Percentiles rank a stretch among this genome's conserved stretches.
Conservation (phyloP, 2,113 vertebrate species). For the Blennius ocellaris region DNA sequence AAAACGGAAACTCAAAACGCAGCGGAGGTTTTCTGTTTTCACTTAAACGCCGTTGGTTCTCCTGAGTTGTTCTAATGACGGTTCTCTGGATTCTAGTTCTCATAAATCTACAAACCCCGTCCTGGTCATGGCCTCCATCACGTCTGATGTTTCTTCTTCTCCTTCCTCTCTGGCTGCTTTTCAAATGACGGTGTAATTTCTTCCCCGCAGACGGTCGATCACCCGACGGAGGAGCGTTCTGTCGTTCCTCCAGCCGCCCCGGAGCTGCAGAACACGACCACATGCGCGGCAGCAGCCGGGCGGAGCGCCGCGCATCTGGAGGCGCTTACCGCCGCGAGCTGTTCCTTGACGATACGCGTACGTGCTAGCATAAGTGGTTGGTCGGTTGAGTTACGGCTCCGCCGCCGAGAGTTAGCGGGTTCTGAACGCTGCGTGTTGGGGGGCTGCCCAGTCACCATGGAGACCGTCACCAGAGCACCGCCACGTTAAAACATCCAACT, state of each 20-base stretch:
- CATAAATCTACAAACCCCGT: too few species aligned
- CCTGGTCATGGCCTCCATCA: not conserved
- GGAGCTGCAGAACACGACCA: conserved; percentile 57
- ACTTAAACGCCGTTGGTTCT: too few species aligned
- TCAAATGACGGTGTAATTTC: conserved; percentile 56
- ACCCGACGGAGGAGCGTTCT: conserved; percentile 3
- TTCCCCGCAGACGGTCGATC: conserved; percentile 53
- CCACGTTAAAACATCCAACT: conserved; percentile 16
- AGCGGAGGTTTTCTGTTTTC: too few species aligned
- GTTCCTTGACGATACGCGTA: conserved; percentile 45
- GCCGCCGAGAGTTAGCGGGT: conserved; percentile 58
- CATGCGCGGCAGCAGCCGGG: conserved; percentile 18
- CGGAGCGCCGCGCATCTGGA: conserved; percentile 62
- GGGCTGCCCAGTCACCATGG: conserved; percentile 44
- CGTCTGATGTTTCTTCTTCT: not conserved
- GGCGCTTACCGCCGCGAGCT: conserved; percentile 51
- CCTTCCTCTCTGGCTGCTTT: conserved; percentile 9
- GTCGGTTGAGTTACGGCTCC: conserved; percentile 29
- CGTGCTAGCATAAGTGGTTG: conserved; percentile 58
- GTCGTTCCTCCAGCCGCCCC: conserved; percentile 31
- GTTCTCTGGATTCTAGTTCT: too few species aligned
- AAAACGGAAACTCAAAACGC: too few species aligned
- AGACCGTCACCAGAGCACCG: conserved; percentile 40
- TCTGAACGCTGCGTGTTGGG: conserved; percentile 33
- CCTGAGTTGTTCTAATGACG: too few species aligned